These are phyloP conservation scores for Hiodon tergisus DNA, from an alignment of 2,113 vertebrate species.

Conservation along the genomic window DNA sequence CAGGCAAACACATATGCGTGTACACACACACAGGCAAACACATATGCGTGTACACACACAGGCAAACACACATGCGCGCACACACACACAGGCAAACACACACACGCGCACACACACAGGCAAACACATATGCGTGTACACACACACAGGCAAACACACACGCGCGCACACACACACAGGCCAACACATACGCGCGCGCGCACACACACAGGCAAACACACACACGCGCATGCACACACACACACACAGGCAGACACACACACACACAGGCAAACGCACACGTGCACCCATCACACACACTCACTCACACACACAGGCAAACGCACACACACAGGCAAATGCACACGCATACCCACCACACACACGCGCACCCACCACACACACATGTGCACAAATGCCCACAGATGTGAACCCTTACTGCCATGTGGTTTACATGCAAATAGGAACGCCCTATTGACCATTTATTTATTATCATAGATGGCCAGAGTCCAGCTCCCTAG, in stretches of 20 bases:
- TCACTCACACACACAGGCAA: slow-evolving; percentile 5
- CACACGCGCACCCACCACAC: slow-evolving; percentile 7
- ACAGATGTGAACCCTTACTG: slow-evolving; percentile 28
- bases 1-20: not conserved
- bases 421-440: slow-evolving; percentile 15
- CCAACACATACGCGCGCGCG: no score
- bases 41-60: not conserved
- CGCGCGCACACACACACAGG: no score
- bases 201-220: no score
- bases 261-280: slow-evolving; percentile 5
- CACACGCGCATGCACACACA: no score
- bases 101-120: not conserved
- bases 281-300: not conserved
- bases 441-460: not conserved
- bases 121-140: no score
- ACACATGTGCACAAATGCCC: slow-evolving; percentile 4
- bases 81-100: not conserved
- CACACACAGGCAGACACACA: no score
- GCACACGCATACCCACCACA: not conserved
- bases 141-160: no score
- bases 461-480: not conserved
- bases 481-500: not conserved
- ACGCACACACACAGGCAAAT: slow-evolving; percentile 20
- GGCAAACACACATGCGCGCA: slow-evolving; percentile 7
- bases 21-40: slow-evolving; percentile 19